Evolutionary conservation across 23 tunicate species (phyloP).

Genomic region (Corella eumyota): DNA sequence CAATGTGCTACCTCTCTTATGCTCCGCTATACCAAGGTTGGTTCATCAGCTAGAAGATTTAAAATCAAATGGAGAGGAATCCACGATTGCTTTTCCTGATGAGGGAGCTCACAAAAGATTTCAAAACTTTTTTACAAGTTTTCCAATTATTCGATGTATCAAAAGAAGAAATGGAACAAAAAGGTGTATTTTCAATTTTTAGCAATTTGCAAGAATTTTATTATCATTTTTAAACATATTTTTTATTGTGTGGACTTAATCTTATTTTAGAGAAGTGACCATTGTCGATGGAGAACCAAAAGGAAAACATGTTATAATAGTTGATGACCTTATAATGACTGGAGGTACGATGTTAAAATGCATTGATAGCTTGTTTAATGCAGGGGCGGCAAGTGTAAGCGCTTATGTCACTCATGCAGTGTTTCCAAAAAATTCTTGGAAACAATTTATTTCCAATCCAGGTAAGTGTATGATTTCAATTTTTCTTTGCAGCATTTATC

Average conservation of each 20-base stretch:
- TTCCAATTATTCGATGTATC: slow-evolving; percentile 55
- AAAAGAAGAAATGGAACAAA: slow-evolving; percentile 23
- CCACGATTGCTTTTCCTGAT: slow-evolving; percentile 79
- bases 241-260: too few species aligned
- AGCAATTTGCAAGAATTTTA: too few species aligned
- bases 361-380: slow-evolving; percentile 6
- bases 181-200: too few species aligned
- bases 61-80: neutral
- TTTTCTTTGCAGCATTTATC: too few species aligned
- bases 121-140: slow-evolving; percentile 20
- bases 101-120: slow-evolving; percentile 85
- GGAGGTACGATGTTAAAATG: slow-evolving; percentile 64
- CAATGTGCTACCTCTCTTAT: slow-evolving; percentile 44
- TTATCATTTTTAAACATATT: too few species aligned
- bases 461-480: too few species aligned
- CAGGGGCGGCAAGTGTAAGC: slow-evolving; percentile 60
- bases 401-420: slow-evolving; percentile 79
- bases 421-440: slow-evolving; percentile 72
- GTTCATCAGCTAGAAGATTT: slow-evolving; percentile 10
- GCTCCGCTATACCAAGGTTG: slow-evolving; percentile 54
- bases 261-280: slow-evolving; percentile 32
- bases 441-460: too few species aligned
- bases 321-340: slow-evolving; percentile 75
- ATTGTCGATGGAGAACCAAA: slow-evolving; percentile 70
- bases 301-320: slow-evolving; percentile 43